Percentiles rank a stretch among this genome's conserved stretches.
Evolutionary conservation across 2,797 vertebrate species (phyloP).

Genomic region (Gastrophryne carolinensis): DNA sequence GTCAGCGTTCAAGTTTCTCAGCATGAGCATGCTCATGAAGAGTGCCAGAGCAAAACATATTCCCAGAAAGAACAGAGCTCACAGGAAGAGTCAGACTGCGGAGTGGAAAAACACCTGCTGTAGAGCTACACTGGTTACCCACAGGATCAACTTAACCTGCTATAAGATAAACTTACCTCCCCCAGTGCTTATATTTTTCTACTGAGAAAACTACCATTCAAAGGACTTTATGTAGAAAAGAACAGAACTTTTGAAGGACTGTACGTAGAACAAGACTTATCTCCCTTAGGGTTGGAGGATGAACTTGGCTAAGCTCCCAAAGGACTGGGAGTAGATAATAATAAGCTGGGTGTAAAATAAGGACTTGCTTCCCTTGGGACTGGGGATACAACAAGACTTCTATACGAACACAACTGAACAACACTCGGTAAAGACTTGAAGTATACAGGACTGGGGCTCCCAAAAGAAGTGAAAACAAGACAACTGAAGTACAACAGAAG

Average conservation of each 20-base stretch:
- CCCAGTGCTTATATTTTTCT: too few relatives aligned
- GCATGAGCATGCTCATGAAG: conserved; percentile 32
- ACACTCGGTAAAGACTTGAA: too few relatives aligned
- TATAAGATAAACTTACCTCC: not conserved
- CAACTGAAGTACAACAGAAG: too few relatives aligned
- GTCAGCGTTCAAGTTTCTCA: not conserved
- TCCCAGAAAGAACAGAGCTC: conserved; percentile 6
- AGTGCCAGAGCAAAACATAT: conserved; percentile 3
- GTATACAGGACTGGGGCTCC: too few relatives aligned
- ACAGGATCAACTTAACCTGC: too few relatives aligned
- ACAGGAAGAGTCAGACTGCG: not conserved
- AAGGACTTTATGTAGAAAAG: not conserved
- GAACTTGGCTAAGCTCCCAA: not conserved
- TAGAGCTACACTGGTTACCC: not conserved
- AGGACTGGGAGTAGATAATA: not conserved
- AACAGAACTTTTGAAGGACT: not conserved
- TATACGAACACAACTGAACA: too few relatives aligned
- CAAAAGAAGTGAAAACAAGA: too few relatives aligned
- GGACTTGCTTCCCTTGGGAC: too few relatives aligned
- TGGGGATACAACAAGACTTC: too few relatives aligned
- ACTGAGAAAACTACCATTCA: not conserved
- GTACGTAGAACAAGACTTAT: not conserved
- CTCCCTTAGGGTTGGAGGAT: not conserved
- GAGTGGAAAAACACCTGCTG: not conserved
- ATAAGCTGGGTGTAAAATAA: too few relatives aligned